Conservation (phyloP, 2,797 vertebrate genomes). For the Argentina silus region DNA sequence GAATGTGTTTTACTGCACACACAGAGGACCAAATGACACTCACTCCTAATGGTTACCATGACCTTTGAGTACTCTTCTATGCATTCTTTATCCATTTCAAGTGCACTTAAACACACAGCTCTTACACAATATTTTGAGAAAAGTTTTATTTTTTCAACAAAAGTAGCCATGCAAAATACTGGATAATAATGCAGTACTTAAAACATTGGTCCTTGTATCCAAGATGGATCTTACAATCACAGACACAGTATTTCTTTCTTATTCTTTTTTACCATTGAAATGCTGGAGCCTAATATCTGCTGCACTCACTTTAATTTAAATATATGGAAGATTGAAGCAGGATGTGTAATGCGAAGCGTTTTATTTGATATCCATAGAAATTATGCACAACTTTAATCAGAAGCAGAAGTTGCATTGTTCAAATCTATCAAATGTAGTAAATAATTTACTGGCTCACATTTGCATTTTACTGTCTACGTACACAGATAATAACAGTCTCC, state of each 20-base stretch:
- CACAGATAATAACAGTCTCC: constrained; percentile 33
- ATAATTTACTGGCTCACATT: constrained; percentile 41
- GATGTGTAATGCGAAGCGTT: constrained; percentile 17
- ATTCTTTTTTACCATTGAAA: constrained; percentile 7
- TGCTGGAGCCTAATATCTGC: constrained; percentile 1
- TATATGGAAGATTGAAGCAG: neutral
- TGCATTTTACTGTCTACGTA: constrained; percentile 27
- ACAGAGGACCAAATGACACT: too few relatives aligned
- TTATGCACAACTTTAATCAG: constrained; percentile 31
- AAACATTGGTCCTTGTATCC: neutral
- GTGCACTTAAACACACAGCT: neutral
- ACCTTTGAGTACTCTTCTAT: too few relatives aligned
- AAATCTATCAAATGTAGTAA: constrained; percentile 37
- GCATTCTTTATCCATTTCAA: too few relatives aligned
- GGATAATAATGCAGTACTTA: neutral
- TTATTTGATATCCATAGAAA: constrained; percentile 34
- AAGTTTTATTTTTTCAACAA: neutral
- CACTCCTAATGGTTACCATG: too few relatives aligned
- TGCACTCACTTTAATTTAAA: constrained; percentile 17
- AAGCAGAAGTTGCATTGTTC: constrained; percentile 25
- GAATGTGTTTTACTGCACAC: too few relatives aligned
- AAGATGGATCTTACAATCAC: neutral
- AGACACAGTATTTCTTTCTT: neutral
- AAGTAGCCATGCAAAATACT: neutral
- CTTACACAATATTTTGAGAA: neutral